phyloP scores from a whole-genome alignment of 2,888 invertebrate species.

The Physocephala rufipes region DNA sequence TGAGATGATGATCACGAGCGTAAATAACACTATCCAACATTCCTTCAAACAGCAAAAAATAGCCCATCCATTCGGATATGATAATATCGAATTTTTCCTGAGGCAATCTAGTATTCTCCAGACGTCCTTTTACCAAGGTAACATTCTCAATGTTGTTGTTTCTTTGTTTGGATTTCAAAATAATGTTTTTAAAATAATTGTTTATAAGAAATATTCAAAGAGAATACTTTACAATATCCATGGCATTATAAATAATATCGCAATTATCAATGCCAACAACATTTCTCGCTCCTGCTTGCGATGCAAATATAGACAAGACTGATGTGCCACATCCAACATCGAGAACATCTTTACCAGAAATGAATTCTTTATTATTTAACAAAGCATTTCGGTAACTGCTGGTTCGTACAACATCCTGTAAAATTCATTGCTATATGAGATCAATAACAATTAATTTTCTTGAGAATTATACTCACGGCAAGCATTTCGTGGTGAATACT shows the following conservation, averaged over 20 bases:
- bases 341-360: conserved; percentile 80
- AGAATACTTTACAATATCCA: conserved; percentile 86
- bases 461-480: conserved; percentile 68
- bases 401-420: conserved; percentile 82
- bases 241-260: conserved; percentile 93
- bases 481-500: conserved; percentile 96
- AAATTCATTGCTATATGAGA: conserved; percentile 20
- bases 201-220: not conserved
- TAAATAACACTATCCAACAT: conserved; percentile 95
- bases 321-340: conserved; percentile 99
- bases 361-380: conserved; percentile 74
- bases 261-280: conserved; percentile 97
- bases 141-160: conserved; percentile 70
- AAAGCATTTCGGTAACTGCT: conserved; percentile 88
- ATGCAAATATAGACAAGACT: conserved; percentile 97
- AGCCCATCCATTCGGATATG: conserved; percentile 99
- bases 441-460: not conserved
- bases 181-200: not conserved
- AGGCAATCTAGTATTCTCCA: conserved; percentile 84
- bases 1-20: conserved; percentile 84
- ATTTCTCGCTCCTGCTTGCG: conserved; percentile 88
- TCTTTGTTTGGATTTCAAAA: conserved; percentile 45
- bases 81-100: conserved; percentile 85
- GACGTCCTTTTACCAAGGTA: conserved; percentile 81
- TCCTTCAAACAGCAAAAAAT: conserved; percentile 94